phyloP scores from a whole-genome alignment of 2,113 vertebrate species.

The Microtus oregoni region DNA sequence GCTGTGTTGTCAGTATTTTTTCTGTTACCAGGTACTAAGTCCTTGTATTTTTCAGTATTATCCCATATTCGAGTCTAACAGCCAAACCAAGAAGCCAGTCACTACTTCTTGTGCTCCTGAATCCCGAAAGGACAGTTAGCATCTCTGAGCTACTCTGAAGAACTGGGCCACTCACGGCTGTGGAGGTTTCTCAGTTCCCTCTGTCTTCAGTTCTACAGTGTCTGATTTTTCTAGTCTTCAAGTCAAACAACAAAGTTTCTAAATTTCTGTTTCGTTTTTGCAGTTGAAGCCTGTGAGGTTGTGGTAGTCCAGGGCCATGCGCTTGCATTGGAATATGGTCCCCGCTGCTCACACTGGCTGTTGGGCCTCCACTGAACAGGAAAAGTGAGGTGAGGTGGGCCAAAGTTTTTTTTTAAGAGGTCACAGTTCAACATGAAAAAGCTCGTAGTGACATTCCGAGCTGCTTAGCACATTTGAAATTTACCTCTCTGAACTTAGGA shows the following conservation, averaged over 20 bases:
- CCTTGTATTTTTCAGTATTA: constrained; percentile 84
- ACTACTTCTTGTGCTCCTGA: constrained; percentile 91
- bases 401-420: neutral
- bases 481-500: constrained; percentile 7
- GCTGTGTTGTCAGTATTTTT: neutral
- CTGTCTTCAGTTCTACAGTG: constrained; percentile 97
- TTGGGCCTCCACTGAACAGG: neutral
- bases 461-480: neutral
- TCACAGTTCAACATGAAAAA: neutral
- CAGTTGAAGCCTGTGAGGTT: constrained; percentile 90
- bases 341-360: constrained; percentile 30
- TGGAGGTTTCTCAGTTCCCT: neutral
- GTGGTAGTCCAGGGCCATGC: constrained; percentile 94
- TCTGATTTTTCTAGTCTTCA: constrained; percentile 97
- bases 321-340: constrained; percentile 94
- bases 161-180: neutral
- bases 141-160: neutral
- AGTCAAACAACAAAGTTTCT: constrained; percentile 98
- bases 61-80: constrained; percentile 97
- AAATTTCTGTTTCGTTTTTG: constrained; percentile 95
- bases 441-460: neutral
- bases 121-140: constrained; percentile 81
- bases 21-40: neutral
- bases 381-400: neutral
- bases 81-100: constrained; percentile 98